Percentiles rank a stretch among this genome's conserved stretches.
Evolutionary conservation across 2,113 vertebrate species (phyloP).

Genomic region (Corythoichthys intestinalis): DNA sequence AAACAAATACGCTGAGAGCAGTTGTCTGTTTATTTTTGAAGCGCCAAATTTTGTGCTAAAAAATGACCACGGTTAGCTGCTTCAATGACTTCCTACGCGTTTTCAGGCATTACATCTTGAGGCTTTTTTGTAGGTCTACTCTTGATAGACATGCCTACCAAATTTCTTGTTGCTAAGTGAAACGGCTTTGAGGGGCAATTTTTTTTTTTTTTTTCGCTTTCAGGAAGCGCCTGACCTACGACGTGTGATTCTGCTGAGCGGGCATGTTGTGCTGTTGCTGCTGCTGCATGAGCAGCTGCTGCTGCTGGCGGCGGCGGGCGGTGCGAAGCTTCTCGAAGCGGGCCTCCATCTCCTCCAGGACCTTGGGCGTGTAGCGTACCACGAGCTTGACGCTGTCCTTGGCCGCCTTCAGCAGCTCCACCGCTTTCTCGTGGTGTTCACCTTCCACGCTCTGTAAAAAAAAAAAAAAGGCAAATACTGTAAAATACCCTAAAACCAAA

Average conservation of each 20-base stretch:
- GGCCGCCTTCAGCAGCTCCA: slow-evolving; percentile 94
- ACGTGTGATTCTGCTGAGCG: slow-evolving; percentile 95
- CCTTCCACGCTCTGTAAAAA: slow-evolving; percentile 89
- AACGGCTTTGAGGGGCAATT: too few species aligned
- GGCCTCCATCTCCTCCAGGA: slow-evolving; percentile 98
- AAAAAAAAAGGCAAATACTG: neutral
- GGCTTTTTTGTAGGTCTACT: too few species aligned
- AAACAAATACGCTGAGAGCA: slow-evolving; percentile 59
- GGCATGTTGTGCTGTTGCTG: slow-evolving; percentile 81
- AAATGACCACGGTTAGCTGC: too few species aligned
- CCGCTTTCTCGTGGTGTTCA: slow-evolving; percentile 96
- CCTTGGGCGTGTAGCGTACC: slow-evolving; percentile 97
- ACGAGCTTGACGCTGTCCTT: slow-evolving; percentile 97
- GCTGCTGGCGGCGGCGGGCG: slow-evolving; percentile 92
- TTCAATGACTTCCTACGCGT: too few species aligned
- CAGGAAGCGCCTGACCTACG: slow-evolving; percentile 89
- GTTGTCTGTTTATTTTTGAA: neutral
- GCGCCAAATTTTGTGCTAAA: neutral
- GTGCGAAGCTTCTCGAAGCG: slow-evolving; percentile 96
- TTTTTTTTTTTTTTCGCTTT: too few species aligned
- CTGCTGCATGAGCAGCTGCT: slow-evolving; percentile 89
- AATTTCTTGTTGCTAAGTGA: too few species aligned
- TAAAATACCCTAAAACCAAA: too few species aligned
- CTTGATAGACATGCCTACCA: too few species aligned
- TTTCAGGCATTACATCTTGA: too few species aligned